Evolutionary conservation across 2,797 vertebrate species (phyloP).

Genomic region (Leuciscus waleckii): DNA sequence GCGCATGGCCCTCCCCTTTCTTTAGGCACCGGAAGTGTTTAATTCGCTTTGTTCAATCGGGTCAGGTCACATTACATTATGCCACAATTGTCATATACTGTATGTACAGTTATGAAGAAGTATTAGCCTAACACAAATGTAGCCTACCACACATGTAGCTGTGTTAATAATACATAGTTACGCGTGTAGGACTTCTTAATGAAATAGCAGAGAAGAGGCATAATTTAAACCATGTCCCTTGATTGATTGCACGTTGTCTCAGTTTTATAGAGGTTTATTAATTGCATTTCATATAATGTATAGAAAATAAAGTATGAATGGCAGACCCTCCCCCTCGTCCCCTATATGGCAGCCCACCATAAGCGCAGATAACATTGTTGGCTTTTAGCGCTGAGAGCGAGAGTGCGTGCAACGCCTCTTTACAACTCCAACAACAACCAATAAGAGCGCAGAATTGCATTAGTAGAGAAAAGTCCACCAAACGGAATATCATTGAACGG

Average conservation of each 20-base stretch:
- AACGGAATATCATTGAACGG: conserved; percentile 77
- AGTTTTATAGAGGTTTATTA: background rate
- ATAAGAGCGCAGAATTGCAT: conserved; percentile 69
- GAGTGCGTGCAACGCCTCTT: conserved; percentile 71
- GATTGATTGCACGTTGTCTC: background rate
- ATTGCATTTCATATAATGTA: background rate
- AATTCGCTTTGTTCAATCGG: conserved; percentile 35
- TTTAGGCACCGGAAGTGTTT: conserved; percentile 48
- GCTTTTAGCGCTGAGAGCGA: conserved; percentile 67
- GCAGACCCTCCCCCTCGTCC: conserved; percentile 44
- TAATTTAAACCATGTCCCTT: background rate
- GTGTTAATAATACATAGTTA: background rate
- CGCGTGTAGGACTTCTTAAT: background rate
- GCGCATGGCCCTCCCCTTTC: conserved; percentile 37
- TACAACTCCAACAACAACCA: conserved; percentile 77
- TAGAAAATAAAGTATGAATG: conserved; percentile 44
- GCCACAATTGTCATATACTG: conserved; percentile 16
- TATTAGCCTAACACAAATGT: background rate
- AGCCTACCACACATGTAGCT: background rate
- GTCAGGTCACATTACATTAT: conserved; percentile 19
- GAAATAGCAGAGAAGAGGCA: background rate
- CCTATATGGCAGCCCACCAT: conserved; percentile 51
- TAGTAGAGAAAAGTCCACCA: conserved; percentile 71
- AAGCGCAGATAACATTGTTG: conserved; percentile 23
- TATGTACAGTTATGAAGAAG: background rate